Evolutionary conservation across 2,888 invertebrate genomes (phyloP).

Genomic region (Drosophila sordidapex): DNA sequence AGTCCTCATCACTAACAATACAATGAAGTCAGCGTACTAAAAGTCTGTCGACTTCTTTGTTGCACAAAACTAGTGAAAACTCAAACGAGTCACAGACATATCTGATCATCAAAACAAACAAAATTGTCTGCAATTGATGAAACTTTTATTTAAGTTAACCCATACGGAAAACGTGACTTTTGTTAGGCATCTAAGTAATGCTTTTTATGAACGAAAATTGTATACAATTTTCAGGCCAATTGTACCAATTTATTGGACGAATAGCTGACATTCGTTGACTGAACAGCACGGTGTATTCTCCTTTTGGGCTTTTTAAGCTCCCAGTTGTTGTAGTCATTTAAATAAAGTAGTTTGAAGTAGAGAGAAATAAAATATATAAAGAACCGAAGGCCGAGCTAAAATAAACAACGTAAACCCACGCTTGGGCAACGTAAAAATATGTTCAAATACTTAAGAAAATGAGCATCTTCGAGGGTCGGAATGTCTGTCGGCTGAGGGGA

Average conservation of each 20-base stretch:
- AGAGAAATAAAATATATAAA: neutral
- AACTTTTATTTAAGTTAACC: neutral
- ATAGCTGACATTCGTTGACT: neutral
- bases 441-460: conserved; percentile 68
- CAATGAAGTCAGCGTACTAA: conserved; percentile 1
- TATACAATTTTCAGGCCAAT: conserved; percentile 9
- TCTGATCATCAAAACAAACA: neutral
- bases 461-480: conserved; percentile 31
- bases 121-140: neutral
- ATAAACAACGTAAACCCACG: conserved; percentile 45
- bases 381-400: conserved; percentile 8
- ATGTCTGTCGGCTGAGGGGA: conserved; percentile 4
- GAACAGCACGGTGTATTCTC: neutral
- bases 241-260: conserved; percentile 3
- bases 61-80: neutral
- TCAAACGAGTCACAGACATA: neutral
- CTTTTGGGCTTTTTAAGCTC: conserved; percentile 41
- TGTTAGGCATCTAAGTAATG: neutral
- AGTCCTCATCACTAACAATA: neutral
- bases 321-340: conserved; percentile 46
- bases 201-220: neutral
- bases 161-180: conserved; percentile 7
- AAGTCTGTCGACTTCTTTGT: neutral
- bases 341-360: conserved; percentile 70
- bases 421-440: conserved; percentile 60